Percentiles rank a stretch among this genome's conserved stretches.
phyloP scores from a whole-genome alignment of 2,113 vertebrate species.

The Lanius ludovicianus region DNA sequence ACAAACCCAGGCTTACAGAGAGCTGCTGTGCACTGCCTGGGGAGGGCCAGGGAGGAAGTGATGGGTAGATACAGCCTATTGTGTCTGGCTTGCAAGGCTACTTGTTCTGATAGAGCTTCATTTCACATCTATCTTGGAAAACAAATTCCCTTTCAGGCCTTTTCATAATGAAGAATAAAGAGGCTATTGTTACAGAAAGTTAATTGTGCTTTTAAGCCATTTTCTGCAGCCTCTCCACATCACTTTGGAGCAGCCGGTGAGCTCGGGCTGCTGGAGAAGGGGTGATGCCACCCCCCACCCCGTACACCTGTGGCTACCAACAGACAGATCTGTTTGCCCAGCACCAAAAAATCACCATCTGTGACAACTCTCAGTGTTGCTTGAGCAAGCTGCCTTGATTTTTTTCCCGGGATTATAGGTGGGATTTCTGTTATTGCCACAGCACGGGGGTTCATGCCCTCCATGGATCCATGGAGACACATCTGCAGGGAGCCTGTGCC shows the following conservation, averaged over 20 bases:
- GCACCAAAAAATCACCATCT: background rate
- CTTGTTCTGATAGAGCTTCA: slow-evolving; percentile 55
- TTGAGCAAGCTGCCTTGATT: background rate
- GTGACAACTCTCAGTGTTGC: background rate
- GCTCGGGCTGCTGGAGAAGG: background rate
- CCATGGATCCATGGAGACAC: background rate
- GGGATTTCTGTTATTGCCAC: background rate
- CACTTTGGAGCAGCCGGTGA: background rate
- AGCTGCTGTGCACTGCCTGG: background rate
- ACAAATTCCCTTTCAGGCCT: slow-evolving; percentile 67
- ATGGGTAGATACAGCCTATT: slow-evolving; percentile 63
- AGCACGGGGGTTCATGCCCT: background rate
- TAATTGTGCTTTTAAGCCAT: slow-evolving; percentile 57
- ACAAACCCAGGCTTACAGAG: background rate
- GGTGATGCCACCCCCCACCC: background rate
- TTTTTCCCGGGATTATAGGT: background rate
- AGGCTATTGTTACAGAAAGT: slow-evolving; percentile 64
- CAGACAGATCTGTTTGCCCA: background rate
- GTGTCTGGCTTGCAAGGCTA: slow-evolving; percentile 73
- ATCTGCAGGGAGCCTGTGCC: background rate
- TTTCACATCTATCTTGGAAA: slow-evolving; percentile 58
- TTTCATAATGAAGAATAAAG: slow-evolving; percentile 77
- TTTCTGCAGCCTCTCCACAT: background rate
- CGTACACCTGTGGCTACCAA: background rate
- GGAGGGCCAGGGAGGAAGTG: slow-evolving; percentile 33